Base-by-base conservation (phyloP, 2,797 vertebrate genomes). In the Hylomyscus alleni region DNA sequence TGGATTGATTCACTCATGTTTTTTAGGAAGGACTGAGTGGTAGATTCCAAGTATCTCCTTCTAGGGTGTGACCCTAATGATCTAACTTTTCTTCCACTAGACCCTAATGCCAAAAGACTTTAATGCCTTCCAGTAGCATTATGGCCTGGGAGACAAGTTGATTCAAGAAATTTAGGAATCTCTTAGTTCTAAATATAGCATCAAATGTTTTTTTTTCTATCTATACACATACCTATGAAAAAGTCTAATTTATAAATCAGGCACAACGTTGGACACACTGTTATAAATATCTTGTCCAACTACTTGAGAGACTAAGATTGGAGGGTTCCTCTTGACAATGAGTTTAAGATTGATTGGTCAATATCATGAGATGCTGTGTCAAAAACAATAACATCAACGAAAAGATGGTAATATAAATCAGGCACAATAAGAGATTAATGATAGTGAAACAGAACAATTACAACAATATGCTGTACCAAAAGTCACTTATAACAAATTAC, bases 241-340 rank as follows among this genome's bases (percentile, higher is more conserved):
- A 91, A 40, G 22, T 62, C 47, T 95, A 40, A 72, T 73, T 80
- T 52, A 75, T 76, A 82, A 67, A 88, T 92, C 15, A 87, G n/a
- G 15, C 54, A 52, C 4, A 47, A 29, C 9, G 4, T 19, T 77
- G 4, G 44, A 54, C 37, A 77, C 15, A 72, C 7, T 84, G 72
- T 8, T 34, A 52, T 78, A 34, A 67, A n/a, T 58, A 54, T 60
- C 6, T 58, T 80, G 24, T 72, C 4, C 58, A 80, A 52, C 52
- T 94, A 37, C 40, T 94, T 60, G 34, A 65, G 52, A 86, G 6
- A 24, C 52, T 85, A 62, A 84, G 52, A 8, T 15, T 72, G 13
- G 31, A 80, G 34, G 26, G 24, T 80, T 44, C 13, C 37, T 94
- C 78, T 62, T 56, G 73, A 14, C 24, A 34, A 78, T n/a, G 50